Evolutionary conservation across 2,113 vertebrate species (phyloP).

Genomic region (Hippocampus guttulatus): DNA sequence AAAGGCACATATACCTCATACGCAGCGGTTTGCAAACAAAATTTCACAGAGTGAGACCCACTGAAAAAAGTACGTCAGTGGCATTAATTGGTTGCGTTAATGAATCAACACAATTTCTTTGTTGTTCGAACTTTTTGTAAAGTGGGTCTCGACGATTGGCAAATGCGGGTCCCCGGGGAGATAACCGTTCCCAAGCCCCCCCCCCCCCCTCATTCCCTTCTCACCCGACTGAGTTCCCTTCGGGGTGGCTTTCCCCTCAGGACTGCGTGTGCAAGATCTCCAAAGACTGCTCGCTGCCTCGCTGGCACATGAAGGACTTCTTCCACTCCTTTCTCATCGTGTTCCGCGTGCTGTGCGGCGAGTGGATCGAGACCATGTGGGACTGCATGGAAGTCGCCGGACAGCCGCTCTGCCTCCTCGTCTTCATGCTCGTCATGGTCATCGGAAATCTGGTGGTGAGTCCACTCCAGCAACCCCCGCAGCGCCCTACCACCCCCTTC

Average conservation of each 20-base stretch:
- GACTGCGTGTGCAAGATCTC: constrained; percentile 84
- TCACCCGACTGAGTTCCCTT: neutral
- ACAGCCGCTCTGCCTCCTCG: constrained; percentile 79
- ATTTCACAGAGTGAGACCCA: too few species aligned
- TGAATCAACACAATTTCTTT: too few species aligned
- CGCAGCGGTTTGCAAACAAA: too few species aligned
- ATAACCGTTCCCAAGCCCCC: too few species aligned
- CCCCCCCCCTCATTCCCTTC: too few species aligned
- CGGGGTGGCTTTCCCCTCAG: constrained; percentile 2
- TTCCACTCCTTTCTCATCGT: constrained; percentile 92
- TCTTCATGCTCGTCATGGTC: constrained; percentile 94
- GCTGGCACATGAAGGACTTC: constrained; percentile 97
- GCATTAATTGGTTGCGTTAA: too few species aligned
- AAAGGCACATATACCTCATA: too few species aligned
- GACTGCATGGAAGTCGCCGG: constrained; percentile 87
- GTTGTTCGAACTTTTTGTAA: neutral
- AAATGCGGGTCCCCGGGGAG: too few species aligned
- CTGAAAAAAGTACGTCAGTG: too few species aligned
- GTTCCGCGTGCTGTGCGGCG: constrained; percentile 90
- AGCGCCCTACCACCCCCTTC: too few species aligned
- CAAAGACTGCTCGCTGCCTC: constrained; percentile 79
- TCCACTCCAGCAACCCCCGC: constrained; percentile 11
- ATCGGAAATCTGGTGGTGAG: constrained; percentile 97
- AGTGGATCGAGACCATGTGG: constrained; percentile 99
- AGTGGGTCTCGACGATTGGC: neutral